Evolutionary conservation across 2,888 invertebrate genomes (phyloP), one percentile per base, ranked within the genome.

Genomic region (Andrena haemorrhoa): DNA sequence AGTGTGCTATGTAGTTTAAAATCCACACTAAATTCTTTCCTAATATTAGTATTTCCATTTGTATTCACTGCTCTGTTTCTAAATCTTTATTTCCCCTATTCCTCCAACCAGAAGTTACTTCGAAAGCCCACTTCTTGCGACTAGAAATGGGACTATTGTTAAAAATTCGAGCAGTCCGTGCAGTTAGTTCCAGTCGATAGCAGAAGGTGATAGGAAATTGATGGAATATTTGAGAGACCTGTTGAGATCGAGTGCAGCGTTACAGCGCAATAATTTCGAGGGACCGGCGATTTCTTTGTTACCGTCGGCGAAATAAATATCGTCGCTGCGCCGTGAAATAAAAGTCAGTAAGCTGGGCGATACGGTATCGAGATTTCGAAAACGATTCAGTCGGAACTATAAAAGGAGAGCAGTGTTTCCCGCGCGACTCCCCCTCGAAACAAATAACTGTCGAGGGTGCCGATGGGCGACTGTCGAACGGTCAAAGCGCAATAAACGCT

Each of bases 401-500:
- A 75, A 79, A 82, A 75, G 66, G 71, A 58, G 49, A 79, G 31
- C 58, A 65, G 33, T 49, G 47, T 70, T 79, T 63, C 23, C 33
- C 71, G 56, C 7, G 41, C 71, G 23, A 60, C 41, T 41, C 66
- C 64, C 33, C 69, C 49, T 58, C 75, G 83, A 82, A 89, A 89
- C 85, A 87, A 90, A 88, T 89, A 89, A 90, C 84, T 89, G 88
- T 89, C 85, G 83, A 72, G 58, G 73, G 83, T 82, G 84, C 63
- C 82, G 85, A 78, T 76, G 75, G 61, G 75, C 70, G 83, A 86
- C 82, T 79, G 86, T 83, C 84, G 88, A 86, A 85, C 76, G 85
- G 85, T 88, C 82, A 86, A 85, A 86, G 84, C 70, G 88, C 85
- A 89, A 90, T 90, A 89, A 90, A 90, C 84, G 82, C 31, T 83